Evolutionary conservation across 2,888 invertebrate species (phyloP).

Genomic region (Melitaea athalia): DNA sequence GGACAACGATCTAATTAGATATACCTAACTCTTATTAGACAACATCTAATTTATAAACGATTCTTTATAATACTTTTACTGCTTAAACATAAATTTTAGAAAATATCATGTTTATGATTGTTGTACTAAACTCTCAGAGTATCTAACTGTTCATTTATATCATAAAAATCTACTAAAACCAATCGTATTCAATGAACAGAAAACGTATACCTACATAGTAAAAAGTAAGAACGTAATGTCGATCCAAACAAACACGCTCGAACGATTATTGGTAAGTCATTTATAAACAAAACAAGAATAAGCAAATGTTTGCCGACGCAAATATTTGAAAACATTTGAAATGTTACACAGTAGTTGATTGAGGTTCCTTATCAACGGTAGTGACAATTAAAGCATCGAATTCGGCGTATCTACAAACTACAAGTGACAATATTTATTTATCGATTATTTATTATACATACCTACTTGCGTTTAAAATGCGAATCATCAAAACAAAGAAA

Average conservation of each 20-base stretch:
- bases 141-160: too few relatives aligned
- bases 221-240: slow-evolving; percentile 10
- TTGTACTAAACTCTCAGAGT: too few relatives aligned
- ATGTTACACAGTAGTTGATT: slow-evolving; percentile 37
- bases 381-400: slow-evolving; percentile 38
- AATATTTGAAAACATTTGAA: slow-evolving; percentile 36
- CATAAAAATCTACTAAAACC: neutral
- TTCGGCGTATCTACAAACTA: slow-evolving; percentile 42
- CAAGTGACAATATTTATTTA: slow-evolving; percentile 56
- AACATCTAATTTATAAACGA: too few relatives aligned
- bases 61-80: too few relatives aligned
- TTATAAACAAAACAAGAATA: slow-evolving; percentile 36
- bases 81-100: too few relatives aligned
- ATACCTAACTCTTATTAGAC: too few relatives aligned
- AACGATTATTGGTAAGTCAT: slow-evolving; percentile 29
- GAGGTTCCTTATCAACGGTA: slow-evolving; percentile 26
- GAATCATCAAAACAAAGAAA: slow-evolving; percentile 67
- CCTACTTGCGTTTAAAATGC: slow-evolving; percentile 52
- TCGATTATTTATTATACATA: slow-evolving; percentile 55
- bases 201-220: slow-evolving; percentile 1
- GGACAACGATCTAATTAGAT: too few relatives aligned
- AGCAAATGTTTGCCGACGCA: slow-evolving; percentile 31
- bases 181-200: slow-evolving; percentile 1
- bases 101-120: too few relatives aligned
- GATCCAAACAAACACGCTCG: slow-evolving; percentile 18